A percentile compares a stretch with the other conserved stretches of the same genome.
Conservation (phyloP, 64 coral and sea anemone genomes). For the Stylophora pistillata region DNA sequence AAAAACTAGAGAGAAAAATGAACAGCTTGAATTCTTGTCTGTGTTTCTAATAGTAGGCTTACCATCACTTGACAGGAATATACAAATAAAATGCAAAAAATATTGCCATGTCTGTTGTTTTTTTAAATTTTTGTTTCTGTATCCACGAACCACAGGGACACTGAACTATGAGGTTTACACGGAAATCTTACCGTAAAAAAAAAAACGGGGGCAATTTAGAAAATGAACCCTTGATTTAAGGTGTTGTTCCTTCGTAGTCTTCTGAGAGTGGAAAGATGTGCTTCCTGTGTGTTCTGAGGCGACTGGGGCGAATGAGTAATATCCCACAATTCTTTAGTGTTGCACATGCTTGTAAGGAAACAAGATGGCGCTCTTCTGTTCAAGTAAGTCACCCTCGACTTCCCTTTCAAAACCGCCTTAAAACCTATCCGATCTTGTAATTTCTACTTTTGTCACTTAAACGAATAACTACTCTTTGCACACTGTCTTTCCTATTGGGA, state of each 20-base stretch:
- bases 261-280: background rate
- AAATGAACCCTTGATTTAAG: too few species aligned
- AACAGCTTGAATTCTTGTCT: too few species aligned
- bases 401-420: background rate
- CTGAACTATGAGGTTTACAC: too few species aligned
- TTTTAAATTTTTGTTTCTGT: too few species aligned
- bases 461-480: background rate
- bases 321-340: constrained; percentile 11
- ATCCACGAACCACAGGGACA: too few species aligned
- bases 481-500: background rate
- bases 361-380: constrained; percentile 58
- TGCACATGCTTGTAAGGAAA: constrained; percentile 39
- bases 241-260: background rate
- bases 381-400: constrained; percentile 19
- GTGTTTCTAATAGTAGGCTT: too few species aligned
- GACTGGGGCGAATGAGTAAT: background rate
- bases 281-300: background rate
- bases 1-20: too few species aligned
- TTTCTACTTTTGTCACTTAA: background rate
- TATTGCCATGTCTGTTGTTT: too few species aligned
- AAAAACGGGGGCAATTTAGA: too few species aligned
- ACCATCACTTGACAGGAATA: too few species aligned
- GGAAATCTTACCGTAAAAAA: too few species aligned
- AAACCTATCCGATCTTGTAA: background rate
- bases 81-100: too few species aligned